These are phyloP conservation scores for Fringilla coelebs DNA, from an alignment of 2,797 vertebrate genomes.

Conservation along the genomic window DNA sequence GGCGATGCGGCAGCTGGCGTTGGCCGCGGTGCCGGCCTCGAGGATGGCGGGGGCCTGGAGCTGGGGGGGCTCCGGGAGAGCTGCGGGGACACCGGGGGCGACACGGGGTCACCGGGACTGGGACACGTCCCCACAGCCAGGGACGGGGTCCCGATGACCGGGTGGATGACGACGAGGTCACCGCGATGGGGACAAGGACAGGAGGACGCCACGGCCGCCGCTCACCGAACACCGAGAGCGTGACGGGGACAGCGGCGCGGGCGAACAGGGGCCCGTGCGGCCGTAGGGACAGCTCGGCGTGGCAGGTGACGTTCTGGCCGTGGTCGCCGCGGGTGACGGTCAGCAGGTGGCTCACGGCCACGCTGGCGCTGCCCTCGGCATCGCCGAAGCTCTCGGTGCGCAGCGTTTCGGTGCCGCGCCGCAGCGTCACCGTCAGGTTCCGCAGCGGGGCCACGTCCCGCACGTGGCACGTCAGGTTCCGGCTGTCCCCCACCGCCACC, in stretches of 20 bases:
- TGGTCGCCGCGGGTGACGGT: neutral
- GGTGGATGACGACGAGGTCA: accelerated
- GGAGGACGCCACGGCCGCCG: too few species aligned
- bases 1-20: neutral
- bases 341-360: neutral
- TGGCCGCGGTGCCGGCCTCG: neutral
- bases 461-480: neutral
- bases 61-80: neutral
- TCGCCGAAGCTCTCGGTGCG: neutral
- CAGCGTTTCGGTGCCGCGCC: neutral
- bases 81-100: neutral
- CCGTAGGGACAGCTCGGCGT: conserved; percentile 32
- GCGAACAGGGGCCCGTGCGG: conserved; percentile 13
- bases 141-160: neutral
- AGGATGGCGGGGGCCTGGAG: neutral
- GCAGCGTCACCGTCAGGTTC: neutral
- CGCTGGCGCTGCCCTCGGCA: neutral
- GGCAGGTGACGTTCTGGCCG: neutral
- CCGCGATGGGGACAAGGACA: neutral
- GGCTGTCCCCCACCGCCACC: neutral
- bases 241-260: neutral
- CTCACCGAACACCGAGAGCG: neutral
- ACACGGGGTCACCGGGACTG: neutral
- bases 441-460: neutral
- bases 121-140: neutral